Evolutionary conservation across 2,113 vertebrate species (phyloP), one percentile per base, ranked within the genome.

Genomic region (Scomber japonicus): DNA sequence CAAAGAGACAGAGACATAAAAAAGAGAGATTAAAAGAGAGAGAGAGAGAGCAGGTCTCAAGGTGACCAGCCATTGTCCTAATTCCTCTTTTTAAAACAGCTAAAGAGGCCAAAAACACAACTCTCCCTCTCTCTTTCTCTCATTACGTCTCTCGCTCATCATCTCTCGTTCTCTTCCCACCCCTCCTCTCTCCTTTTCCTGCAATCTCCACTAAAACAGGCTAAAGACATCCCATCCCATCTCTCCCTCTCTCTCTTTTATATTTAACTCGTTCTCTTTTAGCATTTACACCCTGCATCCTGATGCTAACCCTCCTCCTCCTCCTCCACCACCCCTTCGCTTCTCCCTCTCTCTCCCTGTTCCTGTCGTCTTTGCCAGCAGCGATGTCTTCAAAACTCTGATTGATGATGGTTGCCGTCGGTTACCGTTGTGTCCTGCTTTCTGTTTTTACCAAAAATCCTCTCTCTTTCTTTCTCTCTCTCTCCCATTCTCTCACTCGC

Each of bases 311-410:
- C 64, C 60, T 31, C 75, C 54, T 72, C 21, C 80, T 40, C 49
- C 35, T 7, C 9, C 35, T 9, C 7, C 35, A 6, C 5, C 7
- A 7, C 35, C 5, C 8, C 69, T 62, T 54, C 4, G 49, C 31
- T 35, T n/a, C 60, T 11, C n/a, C 13, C 21, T 15, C 80, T 75
- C 75, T 69, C 81, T 59, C 88, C 82, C 71, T 89, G 87, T 91
- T 86, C 86, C 83, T 81, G 87, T 87, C 78, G 86, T 88, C 89
- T 93, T 93, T 93, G 91, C 92, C 92, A 91, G 79, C 89, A 93
- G 92, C 90, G 77, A 92, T 90, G 88, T 92, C 91, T 90, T 92
- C 89, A 92, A 91, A 91, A 93, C 88, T 87, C 90, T 93, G 91
- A 93, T 92, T 92, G 92, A 93, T 93, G 92, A 90, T 66, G 88